Conservation (phyloP, 1,140 invertebrate genomes). For the Mizuhopecten yessoensis region DNA sequence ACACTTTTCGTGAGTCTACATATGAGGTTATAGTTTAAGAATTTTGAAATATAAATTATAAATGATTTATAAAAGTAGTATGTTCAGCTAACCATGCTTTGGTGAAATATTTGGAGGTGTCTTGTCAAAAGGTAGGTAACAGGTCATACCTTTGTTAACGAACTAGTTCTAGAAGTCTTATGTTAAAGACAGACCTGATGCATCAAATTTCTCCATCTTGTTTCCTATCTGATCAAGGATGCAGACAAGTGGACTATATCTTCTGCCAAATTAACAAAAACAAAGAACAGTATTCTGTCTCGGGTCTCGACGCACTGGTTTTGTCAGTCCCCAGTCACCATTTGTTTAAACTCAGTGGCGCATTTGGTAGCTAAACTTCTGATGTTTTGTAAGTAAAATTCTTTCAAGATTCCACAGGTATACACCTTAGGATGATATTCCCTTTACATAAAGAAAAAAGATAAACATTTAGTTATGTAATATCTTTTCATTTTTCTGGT, state of each 20-base stretch:
- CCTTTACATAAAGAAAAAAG: background rate
- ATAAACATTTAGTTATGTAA: too few relatives aligned
- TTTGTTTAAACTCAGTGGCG: background rate
- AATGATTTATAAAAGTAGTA: too few relatives aligned
- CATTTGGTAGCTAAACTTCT: background rate
- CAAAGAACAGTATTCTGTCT: background rate
- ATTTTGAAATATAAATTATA: too few relatives aligned
- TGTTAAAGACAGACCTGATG: background rate
- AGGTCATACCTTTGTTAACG: background rate
- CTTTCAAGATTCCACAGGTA: background rate
- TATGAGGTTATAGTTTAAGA: too few relatives aligned
- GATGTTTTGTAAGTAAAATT: background rate
- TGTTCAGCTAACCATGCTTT: too few relatives aligned
- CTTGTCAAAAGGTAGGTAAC: background rate
- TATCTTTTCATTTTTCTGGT: too few relatives aligned
- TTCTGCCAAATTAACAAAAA: slow-evolving; percentile 17
- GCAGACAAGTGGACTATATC: background rate
- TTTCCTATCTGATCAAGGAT: background rate
- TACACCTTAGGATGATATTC: background rate
- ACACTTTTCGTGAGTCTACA: too few relatives aligned
- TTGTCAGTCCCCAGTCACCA: background rate
- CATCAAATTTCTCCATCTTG: background rate
- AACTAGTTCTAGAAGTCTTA: background rate
- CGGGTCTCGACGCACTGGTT: background rate
- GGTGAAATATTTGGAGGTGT: too few relatives aligned